Conservation (phyloP, 2,888 invertebrate species). For the Leucoptera coffeella region DNA sequence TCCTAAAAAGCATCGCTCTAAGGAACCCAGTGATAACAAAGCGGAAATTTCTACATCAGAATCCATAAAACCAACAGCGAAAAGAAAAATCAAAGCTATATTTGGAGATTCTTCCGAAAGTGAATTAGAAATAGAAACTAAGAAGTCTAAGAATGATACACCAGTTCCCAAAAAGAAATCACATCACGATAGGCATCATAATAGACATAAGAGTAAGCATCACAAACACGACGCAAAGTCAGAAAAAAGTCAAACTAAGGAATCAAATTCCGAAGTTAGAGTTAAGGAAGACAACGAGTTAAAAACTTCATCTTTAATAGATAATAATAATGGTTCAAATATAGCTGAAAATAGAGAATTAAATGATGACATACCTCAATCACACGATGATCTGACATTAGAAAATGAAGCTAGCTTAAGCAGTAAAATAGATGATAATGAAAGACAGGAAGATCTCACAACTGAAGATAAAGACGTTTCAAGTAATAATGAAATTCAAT, state of each 20-base stretch:
- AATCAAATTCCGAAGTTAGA: no score
- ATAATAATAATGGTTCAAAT: constrained; percentile 7
- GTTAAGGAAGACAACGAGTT: no score
- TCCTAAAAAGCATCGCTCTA: background rate
- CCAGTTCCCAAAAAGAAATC: constrained; percentile 7
- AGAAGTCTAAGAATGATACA: constrained; percentile 7
- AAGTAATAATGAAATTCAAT: no score
- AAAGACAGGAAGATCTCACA: no score
- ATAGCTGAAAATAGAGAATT: constrained; percentile 5
- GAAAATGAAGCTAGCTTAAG: no score
- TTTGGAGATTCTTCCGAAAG: constrained; percentile 48
- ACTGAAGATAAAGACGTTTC: no score
- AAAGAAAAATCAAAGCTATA: constrained; percentile 40
- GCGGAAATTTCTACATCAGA: background rate
- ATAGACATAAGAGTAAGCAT: constrained; percentile 10
- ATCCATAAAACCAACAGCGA: constrained; percentile 16
- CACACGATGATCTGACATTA: background rate
- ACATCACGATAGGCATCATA: constrained; percentile 6
- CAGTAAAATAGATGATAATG: no score
- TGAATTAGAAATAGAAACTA: constrained; percentile 18
- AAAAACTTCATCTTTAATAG: no score
- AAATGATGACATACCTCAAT: constrained; percentile 3
- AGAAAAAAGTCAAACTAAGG: constrained; percentile 4
- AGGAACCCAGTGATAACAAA: background rate
- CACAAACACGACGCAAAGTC: constrained; percentile 8